Conservation (phyloP, 2,888 invertebrate species). For the Xestia xanthographa region DNA sequence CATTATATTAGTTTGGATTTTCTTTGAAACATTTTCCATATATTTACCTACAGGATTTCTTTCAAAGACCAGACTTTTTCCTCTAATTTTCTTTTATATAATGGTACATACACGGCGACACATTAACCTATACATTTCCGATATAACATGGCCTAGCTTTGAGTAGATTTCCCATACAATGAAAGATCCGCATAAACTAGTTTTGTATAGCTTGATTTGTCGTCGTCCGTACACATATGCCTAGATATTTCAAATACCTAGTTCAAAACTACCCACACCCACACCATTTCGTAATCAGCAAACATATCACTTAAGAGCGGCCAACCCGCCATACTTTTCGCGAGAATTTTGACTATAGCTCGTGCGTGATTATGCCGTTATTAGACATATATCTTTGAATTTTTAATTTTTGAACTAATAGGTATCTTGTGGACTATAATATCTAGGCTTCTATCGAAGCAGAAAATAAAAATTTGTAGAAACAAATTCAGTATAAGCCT, state of each 20-base stretch:
- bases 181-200: background rate
- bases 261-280: background rate
- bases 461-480: too few species aligned
- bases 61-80: background rate
- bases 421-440: too few species aligned
- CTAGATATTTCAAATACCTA: background rate
- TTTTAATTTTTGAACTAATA: too few species aligned
- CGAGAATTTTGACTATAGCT: too few species aligned
- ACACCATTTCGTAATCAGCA: slow-evolving; percentile 4
- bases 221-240: background rate
- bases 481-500: too few species aligned
- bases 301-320: slow-evolving; percentile 17
- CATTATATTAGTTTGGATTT: background rate
- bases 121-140: background rate
- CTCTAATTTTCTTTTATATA: background rate
- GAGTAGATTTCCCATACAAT: background rate
- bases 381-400: too few species aligned
- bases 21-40: background rate
- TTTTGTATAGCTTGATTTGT: background rate
- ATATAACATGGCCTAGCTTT: background rate
- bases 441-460: too few species aligned
- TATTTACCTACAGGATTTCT: background rate
- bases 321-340: too few species aligned
- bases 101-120: background rate
- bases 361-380: too few species aligned